Conservation (phyloP, 30 jellyfish, hydroid and myxozoan genomes). For the Aurelia coerulea region DNA sequence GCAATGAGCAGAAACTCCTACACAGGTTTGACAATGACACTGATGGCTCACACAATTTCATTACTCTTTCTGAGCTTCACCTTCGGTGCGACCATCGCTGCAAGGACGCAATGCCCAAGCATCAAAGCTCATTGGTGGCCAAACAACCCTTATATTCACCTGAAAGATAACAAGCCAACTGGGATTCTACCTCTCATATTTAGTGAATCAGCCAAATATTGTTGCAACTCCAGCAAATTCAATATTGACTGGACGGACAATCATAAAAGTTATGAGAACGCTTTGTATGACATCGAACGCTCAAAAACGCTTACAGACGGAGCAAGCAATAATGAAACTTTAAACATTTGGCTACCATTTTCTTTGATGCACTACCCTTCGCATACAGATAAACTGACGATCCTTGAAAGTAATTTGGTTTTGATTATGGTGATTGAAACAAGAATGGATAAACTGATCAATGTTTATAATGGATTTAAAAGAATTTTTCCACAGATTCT, state of each 20-base stretch:
- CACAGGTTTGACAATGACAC: too few relatives aligned
- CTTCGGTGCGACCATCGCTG: background rate
- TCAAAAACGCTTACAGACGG: background rate
- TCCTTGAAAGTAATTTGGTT: slow-evolving; percentile 26
- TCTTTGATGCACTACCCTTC: slow-evolving; percentile 18
- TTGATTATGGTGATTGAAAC: slow-evolving; percentile 13
- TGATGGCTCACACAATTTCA: too few relatives aligned
- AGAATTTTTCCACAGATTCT: slow-evolving; percentile 64
- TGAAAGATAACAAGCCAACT: background rate
- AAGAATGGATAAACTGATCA: slow-evolving; percentile 13
- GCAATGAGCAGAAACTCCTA: too few relatives aligned
- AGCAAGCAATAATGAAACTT: background rate
- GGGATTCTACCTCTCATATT: slow-evolving; percentile 37
- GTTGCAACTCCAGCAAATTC: slow-evolving; percentile 12
- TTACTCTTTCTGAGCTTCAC: too few relatives aligned
- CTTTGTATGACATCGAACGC: background rate
- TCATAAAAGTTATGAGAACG: slow-evolving; percentile 3
- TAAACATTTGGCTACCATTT: slow-evolving; percentile 53
- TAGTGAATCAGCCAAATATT: slow-evolving; percentile 19
- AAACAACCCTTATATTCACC: slow-evolving; percentile 25
- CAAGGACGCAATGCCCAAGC: slow-evolving; percentile 25
- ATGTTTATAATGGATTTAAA: slow-evolving; percentile 37
- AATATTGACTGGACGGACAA: slow-evolving; percentile 15
- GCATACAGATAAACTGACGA: slow-evolving; percentile 8
- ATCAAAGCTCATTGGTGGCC: slow-evolving; percentile 46